A percentile compares a stretch with the other conserved stretches of the same genome.
Evolutionary conservation across 2,797 vertebrate species (phyloP).

Genomic region (Sebastes steindachneri): DNA sequence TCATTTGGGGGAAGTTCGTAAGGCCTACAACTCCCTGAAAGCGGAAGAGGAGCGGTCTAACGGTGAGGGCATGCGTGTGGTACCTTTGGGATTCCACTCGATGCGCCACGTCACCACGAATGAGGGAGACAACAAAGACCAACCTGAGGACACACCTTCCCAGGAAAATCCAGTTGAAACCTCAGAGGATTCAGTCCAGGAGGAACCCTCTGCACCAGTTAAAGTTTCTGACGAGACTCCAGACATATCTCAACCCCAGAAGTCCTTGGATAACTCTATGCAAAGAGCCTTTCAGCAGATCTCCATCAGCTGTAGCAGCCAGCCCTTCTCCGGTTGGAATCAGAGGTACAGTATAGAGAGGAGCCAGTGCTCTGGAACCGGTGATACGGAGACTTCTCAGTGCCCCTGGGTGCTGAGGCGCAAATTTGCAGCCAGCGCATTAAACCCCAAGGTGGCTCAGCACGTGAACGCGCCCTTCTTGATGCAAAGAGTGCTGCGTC

Average conservation of each 20-base stretch:
- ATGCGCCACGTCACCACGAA: constrained; percentile 32
- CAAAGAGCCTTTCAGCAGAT: constrained; percentile 6
- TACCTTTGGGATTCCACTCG: constrained; percentile 74
- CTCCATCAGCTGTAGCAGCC: not conserved
- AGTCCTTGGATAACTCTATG: not conserved
- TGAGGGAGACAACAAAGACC: constrained; percentile 33
- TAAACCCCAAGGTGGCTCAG: constrained; percentile 10
- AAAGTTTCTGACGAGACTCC: not conserved
- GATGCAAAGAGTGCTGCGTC: constrained; percentile 49
- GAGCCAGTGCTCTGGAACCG: constrained; percentile 48
- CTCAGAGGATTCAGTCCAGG: constrained; percentile 48
- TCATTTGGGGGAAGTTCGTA: constrained; percentile 75
- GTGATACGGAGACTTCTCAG: constrained; percentile 12
- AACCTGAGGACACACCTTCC: not conserved
- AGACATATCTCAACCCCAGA: not conserved
- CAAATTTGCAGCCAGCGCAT: constrained; percentile 48
- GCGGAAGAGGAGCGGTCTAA: constrained; percentile 58
- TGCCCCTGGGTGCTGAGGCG: constrained; percentile 71
- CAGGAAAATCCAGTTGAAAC: constrained; percentile 18
- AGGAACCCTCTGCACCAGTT: not conserved
- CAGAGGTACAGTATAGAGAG: constrained; percentile 2
- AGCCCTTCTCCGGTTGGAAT: constrained; percentile 10
- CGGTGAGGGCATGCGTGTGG: constrained; percentile 65
- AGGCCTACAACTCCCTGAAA: constrained; percentile 73
- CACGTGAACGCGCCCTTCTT: not conserved